Evolutionary conservation across 1,140 invertebrate species (phyloP).

Genomic region (Drosophila ercepeae): DNA sequence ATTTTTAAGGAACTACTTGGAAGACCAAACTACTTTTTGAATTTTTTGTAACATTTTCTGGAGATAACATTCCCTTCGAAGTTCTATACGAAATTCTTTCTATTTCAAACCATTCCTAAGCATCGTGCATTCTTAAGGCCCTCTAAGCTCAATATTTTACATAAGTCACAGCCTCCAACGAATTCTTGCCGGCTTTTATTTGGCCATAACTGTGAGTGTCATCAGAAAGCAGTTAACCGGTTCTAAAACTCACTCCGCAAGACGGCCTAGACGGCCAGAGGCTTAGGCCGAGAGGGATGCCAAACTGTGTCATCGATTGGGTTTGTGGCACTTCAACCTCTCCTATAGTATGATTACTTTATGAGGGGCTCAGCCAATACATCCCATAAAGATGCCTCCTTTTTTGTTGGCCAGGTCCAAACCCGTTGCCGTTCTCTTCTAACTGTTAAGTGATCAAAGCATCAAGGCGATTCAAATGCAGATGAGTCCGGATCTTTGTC

Average conservation of each 20-base stretch:
- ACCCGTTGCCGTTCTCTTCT: conserved; percentile 50
- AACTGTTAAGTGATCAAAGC: conserved; percentile 43
- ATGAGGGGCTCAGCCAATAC: background rate
- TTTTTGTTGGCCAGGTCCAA: conserved; percentile 4
- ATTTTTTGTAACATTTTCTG: no score
- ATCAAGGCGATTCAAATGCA: conserved; percentile 49
- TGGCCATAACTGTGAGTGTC: conserved; percentile 65
- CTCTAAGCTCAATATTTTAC: conserved; percentile 33
- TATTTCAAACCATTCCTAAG: background rate
- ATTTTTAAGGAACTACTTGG: background rate
- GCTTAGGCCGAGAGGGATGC: conserved; percentile 13
- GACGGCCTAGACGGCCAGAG: conserved; percentile 12
- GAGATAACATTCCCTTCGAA: no score
- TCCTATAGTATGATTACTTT: background rate
- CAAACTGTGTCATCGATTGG: conserved; percentile 20
- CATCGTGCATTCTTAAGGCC: conserved; percentile 1
- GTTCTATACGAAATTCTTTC: background rate
- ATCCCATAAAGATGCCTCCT: conserved; percentile 16
- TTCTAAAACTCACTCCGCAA: conserved; percentile 41
- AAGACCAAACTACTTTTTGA: background rate
- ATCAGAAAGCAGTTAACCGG: conserved; percentile 66
- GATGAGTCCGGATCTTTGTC: conserved; percentile 29
- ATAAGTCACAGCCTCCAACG: conserved; percentile 21
- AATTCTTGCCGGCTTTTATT: conserved; percentile 37
- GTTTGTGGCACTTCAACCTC: background rate